These are phyloP conservation scores for Oceanodroma leucorhoa DNA, from an alignment of 2,797 vertebrate genomes.

Conservation along the genomic window DNA sequence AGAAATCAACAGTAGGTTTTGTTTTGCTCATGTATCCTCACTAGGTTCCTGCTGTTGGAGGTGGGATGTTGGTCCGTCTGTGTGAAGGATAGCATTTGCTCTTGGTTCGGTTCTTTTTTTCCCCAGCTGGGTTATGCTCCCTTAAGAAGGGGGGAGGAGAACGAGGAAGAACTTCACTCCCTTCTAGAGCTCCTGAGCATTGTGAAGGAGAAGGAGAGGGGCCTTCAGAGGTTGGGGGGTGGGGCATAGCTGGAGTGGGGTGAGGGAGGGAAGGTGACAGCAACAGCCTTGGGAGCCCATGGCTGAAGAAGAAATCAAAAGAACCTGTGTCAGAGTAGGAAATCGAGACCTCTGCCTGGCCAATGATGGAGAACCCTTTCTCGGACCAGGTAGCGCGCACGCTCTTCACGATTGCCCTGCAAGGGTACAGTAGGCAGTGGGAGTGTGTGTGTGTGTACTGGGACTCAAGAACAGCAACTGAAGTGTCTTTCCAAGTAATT, in stretches of 20 bases:
- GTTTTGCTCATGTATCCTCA: background rate
- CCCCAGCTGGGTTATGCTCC: background rate
- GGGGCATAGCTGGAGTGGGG: no score
- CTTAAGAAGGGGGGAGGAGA: background rate
- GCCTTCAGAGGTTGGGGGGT: fast-evolving
- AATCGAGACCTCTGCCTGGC: background rate
- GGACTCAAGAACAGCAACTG: background rate
- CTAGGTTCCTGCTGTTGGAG: background rate
- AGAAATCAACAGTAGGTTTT: background rate
- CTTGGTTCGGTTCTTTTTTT: background rate
- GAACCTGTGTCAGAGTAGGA: background rate
- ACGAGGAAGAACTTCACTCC: background rate
- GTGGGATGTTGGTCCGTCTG: background rate
- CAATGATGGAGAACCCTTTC: background rate
- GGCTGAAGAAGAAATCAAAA: background rate
- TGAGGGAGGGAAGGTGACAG: background rate
- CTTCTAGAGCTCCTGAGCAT: background rate
- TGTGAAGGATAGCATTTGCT: background rate
- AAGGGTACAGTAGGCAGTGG: no score
- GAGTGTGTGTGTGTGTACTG: no score
- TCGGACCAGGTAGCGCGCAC: fast-evolving
- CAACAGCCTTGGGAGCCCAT: background rate
- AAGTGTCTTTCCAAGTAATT: background rate
- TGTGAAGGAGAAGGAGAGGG: background rate
- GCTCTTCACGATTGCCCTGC: background rate